These are phyloP conservation scores for Benthosema pterotum DNA, from an alignment of 2,797 vertebrate species.

Conservation along the genomic window DNA sequence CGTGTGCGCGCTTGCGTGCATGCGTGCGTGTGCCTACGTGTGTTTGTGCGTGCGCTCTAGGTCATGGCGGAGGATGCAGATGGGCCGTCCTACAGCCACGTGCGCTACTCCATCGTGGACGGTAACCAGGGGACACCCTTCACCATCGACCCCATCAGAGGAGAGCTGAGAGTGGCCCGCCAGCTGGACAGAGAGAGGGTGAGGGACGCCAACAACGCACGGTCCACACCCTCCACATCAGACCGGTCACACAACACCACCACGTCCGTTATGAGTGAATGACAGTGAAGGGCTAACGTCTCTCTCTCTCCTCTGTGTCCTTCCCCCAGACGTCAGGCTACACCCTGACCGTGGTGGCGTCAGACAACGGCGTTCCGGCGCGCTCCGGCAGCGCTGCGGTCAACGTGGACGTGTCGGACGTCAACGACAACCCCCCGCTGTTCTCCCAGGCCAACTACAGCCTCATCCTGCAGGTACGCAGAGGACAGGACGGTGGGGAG, in stretches of 20 bases:
- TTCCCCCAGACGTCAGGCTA: constrained; percentile 92
- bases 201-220: constrained; percentile 62
- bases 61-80: constrained; percentile 94
- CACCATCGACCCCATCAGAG: constrained; percentile 87
- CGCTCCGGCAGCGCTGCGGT: constrained; percentile 85
- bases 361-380: constrained; percentile 88
- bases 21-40: not conserved
- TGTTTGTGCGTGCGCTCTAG: constrained; percentile 63
- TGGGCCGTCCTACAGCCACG: constrained; percentile 87
- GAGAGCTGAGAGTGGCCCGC: constrained; percentile 92
- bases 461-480: constrained; percentile 92
- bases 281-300: not conserved
- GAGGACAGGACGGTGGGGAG: too few relatives aligned
- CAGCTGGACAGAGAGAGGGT: constrained; percentile 95
- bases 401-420: constrained; percentile 97
- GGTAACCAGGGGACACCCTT: constrained; percentile 96
- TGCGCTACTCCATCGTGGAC: constrained; percentile 89
- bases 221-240: constrained; percentile 40
- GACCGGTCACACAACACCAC: constrained; percentile 51
- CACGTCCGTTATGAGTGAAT: too few relatives aligned
- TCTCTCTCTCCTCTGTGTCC: not conserved
- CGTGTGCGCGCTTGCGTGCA: constrained; percentile 16
- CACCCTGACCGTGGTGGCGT: constrained; percentile 89
- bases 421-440: constrained; percentile 95
- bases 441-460: constrained; percentile 96